Base-by-base conservation (phyloP, 2,797 vertebrate species). In the Lagodon rhomboides region DNA sequence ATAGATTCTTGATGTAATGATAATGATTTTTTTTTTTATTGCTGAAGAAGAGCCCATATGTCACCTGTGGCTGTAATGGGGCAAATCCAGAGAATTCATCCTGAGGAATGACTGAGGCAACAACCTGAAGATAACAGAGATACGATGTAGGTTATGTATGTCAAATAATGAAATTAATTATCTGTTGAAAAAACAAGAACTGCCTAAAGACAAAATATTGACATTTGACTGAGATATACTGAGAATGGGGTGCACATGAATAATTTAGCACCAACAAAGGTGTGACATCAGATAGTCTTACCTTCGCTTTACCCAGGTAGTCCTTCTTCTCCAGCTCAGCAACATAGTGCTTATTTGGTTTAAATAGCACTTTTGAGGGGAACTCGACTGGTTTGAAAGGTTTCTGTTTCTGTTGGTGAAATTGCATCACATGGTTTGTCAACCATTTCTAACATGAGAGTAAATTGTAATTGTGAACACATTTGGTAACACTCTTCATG, bases 261-360 rank as follows among this genome's bases (percentile, higher is more conserved):
- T 10, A 38, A 38, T 20, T 30, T 38, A 38, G 38, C 3, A 38
- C 38, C 38, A 38, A 11, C 38, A 38, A 8, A 56, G 23, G 6
- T 13, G 0, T 20, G 12, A 23, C 22, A 16, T 41, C 13, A 55
- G 6, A 6, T 38, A 56, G 10, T 34, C 0, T 77, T 94, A 99
- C 98, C 95, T 88, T 97, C 2, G 98, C 97, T 92, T 99, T 99
- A 63, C 98, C 98, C 68, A 99, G 94, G 83, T 98, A 99, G 89
- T 99, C 98, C 85, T 97, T 99, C 94, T 98, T 98, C 92, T 96
- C 97, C 91, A 99, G 92, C 90, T 99, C 96, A 64, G 97, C 98
- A 81, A 99, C 97, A 23, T 98, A 97, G 83, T 95, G 92, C 90
- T 98, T 98, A 0, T 99, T 99, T 0, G 98, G 98, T 78, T 96